Percentiles rank a stretch among this genome's conserved stretches.
These are phyloP conservation scores for Mimachlamys varia DNA, from an alignment of 2,888 invertebrate species.

Conservation along the genomic window DNA sequence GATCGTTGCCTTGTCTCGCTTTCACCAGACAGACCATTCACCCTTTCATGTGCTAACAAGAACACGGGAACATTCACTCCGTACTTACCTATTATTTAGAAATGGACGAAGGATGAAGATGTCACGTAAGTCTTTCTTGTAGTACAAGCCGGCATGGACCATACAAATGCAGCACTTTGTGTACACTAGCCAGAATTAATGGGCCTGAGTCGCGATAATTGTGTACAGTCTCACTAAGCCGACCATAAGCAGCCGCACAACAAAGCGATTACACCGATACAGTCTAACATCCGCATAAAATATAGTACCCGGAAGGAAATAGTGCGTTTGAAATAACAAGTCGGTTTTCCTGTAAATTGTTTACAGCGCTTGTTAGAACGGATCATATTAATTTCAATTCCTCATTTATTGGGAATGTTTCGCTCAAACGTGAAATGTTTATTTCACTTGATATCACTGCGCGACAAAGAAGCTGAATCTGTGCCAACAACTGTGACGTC, in stretches of 20 bases:
- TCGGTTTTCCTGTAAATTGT: not conserved
- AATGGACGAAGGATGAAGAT: not conserved
- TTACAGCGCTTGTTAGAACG: not conserved
- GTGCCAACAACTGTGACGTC: constrained; percentile 41
- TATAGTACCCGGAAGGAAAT: constrained; percentile 34
- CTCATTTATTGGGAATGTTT: not conserved
- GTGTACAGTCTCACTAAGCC: constrained; percentile 42
- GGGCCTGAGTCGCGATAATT: constrained; percentile 39
- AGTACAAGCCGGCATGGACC: constrained; percentile 9
- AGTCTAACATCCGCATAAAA: not conserved
- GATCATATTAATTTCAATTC: not conserved
- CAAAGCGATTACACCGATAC: not conserved
- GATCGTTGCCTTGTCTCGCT: constrained; percentile 29
- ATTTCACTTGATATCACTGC: not conserved
- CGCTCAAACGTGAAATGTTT: not conserved
- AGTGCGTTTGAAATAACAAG: not conserved
- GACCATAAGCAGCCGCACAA: constrained; percentile 40
- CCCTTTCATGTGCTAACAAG: constrained; percentile 9
- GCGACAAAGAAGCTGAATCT: constrained; percentile 28
- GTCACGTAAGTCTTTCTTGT: constrained; percentile 1
- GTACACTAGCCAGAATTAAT: constrained; percentile 38
- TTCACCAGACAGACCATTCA: constrained; percentile 20
- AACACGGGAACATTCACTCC: not conserved
- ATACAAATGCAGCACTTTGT: constrained; percentile 30
- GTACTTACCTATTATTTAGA: constrained; percentile 12